Base-by-base conservation (phyloP, 2,888 invertebrate genomes). In the Caenorhabditis sp. region DNA sequence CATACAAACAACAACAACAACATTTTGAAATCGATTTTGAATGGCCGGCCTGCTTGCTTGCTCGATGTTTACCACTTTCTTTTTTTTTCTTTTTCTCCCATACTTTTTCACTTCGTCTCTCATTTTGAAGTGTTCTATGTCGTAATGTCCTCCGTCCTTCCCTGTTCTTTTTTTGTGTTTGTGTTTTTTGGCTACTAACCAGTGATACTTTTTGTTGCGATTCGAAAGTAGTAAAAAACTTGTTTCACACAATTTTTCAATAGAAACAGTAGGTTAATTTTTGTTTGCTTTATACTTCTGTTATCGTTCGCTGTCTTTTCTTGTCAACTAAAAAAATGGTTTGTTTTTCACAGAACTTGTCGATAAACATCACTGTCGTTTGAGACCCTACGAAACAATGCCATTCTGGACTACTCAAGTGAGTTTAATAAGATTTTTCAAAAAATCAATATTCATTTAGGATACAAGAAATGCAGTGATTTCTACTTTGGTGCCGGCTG, bases 401-500 rank as follows among this genome's bases (percentile, higher is more conserved):
- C 79, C 82, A 31, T 79, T 76, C 74, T 82, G 82, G 82, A 79
- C 82, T 10, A 63, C 75, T 54, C 76, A 77, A 50, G 85, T 76
- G 36, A 10, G 59, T 57, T 57, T 26, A 3, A 31, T 6, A 31
- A 27, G 4, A 57, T n/a, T 23, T 21, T 8, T 21, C 19, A 4
- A 31, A 31, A 31, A 31, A 31, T 31, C 10, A 4, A 6, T 31
- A 31, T 31, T 31, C 31, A 31, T 74, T 62, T 57, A 81, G 69
- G 85, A 85, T 62, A 83, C 84, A n/a, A 76, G 80, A 55, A 80
- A 80, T 49, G 81, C 83, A 10, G 66, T 81, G 19, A 36, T 85
- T 58, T 66, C 81, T 17, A 65, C 85, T 10, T 62, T 84, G 27
- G 66, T 83, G 26, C 84, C 84, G 19, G 79, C 70, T 26, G 81